These are phyloP conservation scores for Camelus dromedarius DNA, from an alignment of 2,113 vertebrate species.

Conservation along the genomic window DNA sequence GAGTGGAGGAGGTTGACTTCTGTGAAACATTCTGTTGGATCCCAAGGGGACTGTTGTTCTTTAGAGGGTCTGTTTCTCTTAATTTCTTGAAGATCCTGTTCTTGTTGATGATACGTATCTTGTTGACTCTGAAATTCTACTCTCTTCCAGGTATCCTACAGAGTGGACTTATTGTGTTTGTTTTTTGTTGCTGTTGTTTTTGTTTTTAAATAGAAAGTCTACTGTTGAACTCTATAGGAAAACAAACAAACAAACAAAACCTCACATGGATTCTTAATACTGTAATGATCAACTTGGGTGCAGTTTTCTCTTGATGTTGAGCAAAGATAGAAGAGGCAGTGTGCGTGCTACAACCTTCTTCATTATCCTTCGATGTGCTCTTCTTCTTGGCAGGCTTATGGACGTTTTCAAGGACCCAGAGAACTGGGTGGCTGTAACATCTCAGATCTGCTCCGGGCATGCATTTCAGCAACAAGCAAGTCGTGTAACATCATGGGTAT, in stretches of 20 bases:
- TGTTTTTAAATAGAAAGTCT: background rate
- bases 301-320: conserved; percentile 3
- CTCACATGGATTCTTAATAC: background rate
- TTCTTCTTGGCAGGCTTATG: conserved; percentile 32
- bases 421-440: background rate
- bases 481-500: background rate
- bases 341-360: background rate
- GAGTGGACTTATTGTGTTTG: conserved; percentile 15
- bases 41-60: background rate
- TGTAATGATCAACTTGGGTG: conserved; percentile 53
- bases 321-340: background rate
- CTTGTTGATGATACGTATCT: background rate
- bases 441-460: background rate
- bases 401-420: conserved; percentile 1
- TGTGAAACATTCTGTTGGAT: background rate
- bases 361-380: background rate
- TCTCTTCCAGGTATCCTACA: conserved; percentile 5
- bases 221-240: conserved; percentile 21
- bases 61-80: background rate
- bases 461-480: background rate
- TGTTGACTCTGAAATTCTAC: background rate
- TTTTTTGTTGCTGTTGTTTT: background rate
- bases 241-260: background rate
- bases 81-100: background rate
- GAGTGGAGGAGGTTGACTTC: background rate